phyloP scores from a whole-genome alignment of 1,140 invertebrate genomes.

The Drosophila takahashii region DNA sequence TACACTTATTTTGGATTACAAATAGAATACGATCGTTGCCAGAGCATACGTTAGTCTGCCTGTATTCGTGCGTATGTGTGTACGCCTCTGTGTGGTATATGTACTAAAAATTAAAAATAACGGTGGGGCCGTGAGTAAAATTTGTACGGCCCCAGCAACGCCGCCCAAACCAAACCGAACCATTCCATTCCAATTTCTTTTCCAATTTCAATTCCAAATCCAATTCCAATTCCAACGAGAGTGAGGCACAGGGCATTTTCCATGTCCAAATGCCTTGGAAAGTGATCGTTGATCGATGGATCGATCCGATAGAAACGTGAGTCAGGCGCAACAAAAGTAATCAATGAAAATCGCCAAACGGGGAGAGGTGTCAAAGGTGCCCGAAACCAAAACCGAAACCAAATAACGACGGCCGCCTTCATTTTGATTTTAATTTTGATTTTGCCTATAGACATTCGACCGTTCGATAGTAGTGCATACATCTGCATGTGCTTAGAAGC shows the following conservation, averaged over 20 bases:
- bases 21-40: constrained; percentile 80
- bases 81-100: constrained; percentile 30
- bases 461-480: constrained; percentile 29
- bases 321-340: constrained; percentile 21
- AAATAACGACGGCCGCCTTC: constrained; percentile 13
- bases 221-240: constrained; percentile 20
- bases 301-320: constrained; percentile 20
- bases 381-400: neutral
- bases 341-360: constrained; percentile 47
- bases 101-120: constrained; percentile 72
- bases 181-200: constrained; percentile 2
- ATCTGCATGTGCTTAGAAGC: constrained; percentile 44
- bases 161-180: constrained; percentile 9
- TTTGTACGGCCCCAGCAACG: constrained; percentile 31
- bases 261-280: neutral
- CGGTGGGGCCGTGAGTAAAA: constrained; percentile 62
- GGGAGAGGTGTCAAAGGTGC: constrained; percentile 30
- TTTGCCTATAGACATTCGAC: constrained; percentile 6
- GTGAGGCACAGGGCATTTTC: constrained; percentile 23
- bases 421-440: constrained; percentile 12
- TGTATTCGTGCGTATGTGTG: constrained; percentile 12
- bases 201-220: constrained; percentile 5
- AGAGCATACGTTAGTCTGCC: constrained; percentile 15
- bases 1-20: constrained; percentile 81
- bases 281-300: constrained; percentile 17